phyloP scores from a whole-genome alignment of 2,113 vertebrate species.

The Cyphomyrus discorhynchus region DNA sequence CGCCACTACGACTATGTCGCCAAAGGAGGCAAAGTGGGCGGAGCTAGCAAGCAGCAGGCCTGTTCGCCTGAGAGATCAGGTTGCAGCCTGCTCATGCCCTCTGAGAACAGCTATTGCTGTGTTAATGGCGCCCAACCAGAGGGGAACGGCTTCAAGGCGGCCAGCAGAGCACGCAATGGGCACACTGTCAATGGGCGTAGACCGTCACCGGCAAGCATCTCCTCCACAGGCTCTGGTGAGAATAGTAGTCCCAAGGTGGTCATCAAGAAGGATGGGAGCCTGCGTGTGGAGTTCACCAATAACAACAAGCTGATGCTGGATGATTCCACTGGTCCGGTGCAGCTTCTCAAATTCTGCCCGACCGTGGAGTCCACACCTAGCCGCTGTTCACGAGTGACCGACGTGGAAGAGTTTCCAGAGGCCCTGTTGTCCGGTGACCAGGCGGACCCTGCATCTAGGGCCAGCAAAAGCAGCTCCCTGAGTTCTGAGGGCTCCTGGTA shows the following conservation, averaged over 20 bases:
- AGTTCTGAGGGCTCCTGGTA: conserved; percentile 94
- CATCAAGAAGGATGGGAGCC: conserved; percentile 86
- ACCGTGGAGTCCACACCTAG: conserved; percentile 58
- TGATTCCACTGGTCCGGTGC: conserved; percentile 69
- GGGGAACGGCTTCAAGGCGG: conserved; percentile 46
- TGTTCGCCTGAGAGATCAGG: conserved; percentile 47
- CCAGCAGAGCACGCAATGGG: conserved; percentile 57
- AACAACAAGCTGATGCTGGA: conserved; percentile 51
- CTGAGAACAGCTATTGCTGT: conserved; percentile 60
- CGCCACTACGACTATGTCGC: conserved; percentile 65
- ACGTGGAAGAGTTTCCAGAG: conserved; percentile 51
- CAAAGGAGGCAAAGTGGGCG: conserved; percentile 57
- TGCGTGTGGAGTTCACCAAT: conserved; percentile 88
- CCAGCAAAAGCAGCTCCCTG: conserved; percentile 87
- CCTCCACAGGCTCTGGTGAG: conserved; percentile 33
- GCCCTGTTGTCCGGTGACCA: conserved; percentile 37
- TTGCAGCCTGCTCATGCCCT: conserved; percentile 36
- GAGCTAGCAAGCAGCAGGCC: conserved; percentile 54
- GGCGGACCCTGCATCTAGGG: conserved; percentile 66
- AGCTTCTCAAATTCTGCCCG: conserved; percentile 83
- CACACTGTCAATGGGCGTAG: conserved; percentile 61
- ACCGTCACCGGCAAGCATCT: conserved; percentile 41
- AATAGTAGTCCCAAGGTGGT: conserved; percentile 83
- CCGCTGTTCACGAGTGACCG: conserved; percentile 29
- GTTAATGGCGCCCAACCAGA: conserved; percentile 17